phyloP scores from a whole-genome alignment of 64 coral and sea anemone species.

The Astreopora myriophthalma region DNA sequence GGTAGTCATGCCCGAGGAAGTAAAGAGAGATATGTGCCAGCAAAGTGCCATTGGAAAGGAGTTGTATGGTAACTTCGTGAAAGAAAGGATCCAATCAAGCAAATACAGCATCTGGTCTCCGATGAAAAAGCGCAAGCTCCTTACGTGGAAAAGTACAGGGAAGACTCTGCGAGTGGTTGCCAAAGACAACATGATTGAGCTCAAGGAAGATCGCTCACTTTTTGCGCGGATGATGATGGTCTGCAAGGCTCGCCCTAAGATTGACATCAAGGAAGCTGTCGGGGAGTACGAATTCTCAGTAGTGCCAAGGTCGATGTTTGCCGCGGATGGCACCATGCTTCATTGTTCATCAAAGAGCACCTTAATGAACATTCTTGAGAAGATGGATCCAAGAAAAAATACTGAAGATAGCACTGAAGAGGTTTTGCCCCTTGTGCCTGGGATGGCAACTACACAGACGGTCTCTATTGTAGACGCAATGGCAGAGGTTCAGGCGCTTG shows the following conservation, averaged over 20 bases:
- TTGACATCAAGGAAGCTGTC: conserved; percentile 77
- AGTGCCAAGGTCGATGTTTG: conserved; percentile 66
- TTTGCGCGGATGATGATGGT: conserved; percentile 56
- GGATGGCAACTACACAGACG: background rate
- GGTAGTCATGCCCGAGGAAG: conserved; percentile 38
- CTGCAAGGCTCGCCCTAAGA: conserved; percentile 54
- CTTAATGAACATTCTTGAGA: conserved; percentile 32
- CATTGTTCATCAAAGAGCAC: background rate
- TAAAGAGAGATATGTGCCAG: conserved; percentile 13
- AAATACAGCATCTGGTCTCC: conserved; percentile 21
- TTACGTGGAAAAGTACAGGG: conserved; percentile 17
- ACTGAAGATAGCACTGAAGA: background rate
- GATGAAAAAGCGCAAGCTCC: conserved; percentile 48
- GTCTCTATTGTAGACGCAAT: conserved; percentile 40
- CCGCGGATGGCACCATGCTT: conserved; percentile 61
- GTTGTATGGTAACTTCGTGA: conserved; percentile 19
- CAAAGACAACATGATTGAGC: conserved; percentile 49
- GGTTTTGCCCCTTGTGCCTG: background rate
- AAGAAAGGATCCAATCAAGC: conserved; percentile 29
- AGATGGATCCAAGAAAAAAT: background rate
- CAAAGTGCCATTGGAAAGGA: conserved; percentile 36
- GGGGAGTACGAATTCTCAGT: conserved; percentile 45
- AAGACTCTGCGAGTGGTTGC: conserved; percentile 30
- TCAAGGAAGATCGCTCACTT: conserved; percentile 58
- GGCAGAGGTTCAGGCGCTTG: conserved; percentile 53